These are phyloP conservation scores for Lepidochrysops patricia DNA, from an alignment of 2,888 invertebrate species.

Conservation along the genomic window DNA sequence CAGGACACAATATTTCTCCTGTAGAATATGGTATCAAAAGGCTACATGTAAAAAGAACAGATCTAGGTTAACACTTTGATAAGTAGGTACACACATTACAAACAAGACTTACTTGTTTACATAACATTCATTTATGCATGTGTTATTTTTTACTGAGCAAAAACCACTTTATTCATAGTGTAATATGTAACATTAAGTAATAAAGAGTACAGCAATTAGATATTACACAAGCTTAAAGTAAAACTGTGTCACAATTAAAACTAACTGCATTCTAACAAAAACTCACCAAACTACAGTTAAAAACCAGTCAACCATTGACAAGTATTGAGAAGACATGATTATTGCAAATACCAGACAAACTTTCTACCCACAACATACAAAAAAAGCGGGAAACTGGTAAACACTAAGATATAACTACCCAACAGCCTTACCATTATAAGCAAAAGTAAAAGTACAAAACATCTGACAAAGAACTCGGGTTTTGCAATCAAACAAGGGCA, in stretches of 20 bases:
- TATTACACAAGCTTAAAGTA: slow-evolving; percentile 26
- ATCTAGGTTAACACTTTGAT: neutral
- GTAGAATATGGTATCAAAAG: neutral
- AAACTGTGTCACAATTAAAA: slow-evolving; percentile 32
- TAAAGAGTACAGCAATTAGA: slow-evolving; percentile 12
- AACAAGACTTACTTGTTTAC: slow-evolving; percentile 9
- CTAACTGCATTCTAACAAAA: slow-evolving; percentile 37
- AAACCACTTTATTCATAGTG: neutral
- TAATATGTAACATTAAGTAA: slow-evolving; percentile 6
- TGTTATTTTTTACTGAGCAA: neutral
- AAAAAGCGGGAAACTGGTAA: slow-evolving; percentile 13
- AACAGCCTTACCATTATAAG: slow-evolving; percentile 10
- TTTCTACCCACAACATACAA: slow-evolving; percentile 12
- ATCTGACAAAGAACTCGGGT: slow-evolving; percentile 62
- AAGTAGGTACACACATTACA: neutral
- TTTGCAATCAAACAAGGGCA: slow-evolving; percentile 67
- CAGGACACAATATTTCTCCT: no score
- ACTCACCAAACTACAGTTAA: slow-evolving; percentile 36
- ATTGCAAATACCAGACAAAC: slow-evolving; percentile 4
- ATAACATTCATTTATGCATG: slow-evolving; percentile 10
- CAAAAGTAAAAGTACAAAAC: slow-evolving; percentile 15
- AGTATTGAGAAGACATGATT: slow-evolving; percentile 17
- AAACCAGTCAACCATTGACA: slow-evolving; percentile 36
- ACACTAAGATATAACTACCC: neutral
- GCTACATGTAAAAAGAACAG: neutral